Conservation (phyloP, 1,140 invertebrate genomes). For the Hypothenemus hampei region DNA sequence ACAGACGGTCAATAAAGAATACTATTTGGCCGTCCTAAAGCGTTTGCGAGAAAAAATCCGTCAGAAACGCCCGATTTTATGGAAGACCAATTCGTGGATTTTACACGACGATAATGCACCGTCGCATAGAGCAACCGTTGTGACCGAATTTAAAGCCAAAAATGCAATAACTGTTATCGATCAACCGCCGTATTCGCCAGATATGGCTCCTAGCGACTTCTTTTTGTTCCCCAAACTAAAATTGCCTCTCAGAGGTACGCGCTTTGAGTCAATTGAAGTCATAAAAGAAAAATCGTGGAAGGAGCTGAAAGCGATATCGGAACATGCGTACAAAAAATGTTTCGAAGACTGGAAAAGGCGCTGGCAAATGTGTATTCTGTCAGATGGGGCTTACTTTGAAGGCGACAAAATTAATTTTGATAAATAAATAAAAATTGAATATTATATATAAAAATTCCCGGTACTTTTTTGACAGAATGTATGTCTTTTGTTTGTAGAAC, state of each 20-base stretch:
- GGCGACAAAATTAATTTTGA: too few relatives aligned
- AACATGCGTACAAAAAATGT: too few relatives aligned
- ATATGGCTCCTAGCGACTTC: not conserved
- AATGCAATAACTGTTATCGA: not conserved
- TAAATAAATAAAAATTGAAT: too few relatives aligned
- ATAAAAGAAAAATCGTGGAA: too few relatives aligned
- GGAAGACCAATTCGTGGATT: not conserved
- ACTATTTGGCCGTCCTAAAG: not conserved
- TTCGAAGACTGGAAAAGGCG: too few relatives aligned
- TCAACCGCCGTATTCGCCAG: not conserved
- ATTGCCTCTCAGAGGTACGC: too few relatives aligned
- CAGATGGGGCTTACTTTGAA: too few relatives aligned
- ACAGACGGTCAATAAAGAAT: not conserved
- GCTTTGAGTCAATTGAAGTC: too few relatives aligned
- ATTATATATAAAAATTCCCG: not conserved
- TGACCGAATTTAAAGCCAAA: not conserved
- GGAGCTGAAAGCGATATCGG: too few relatives aligned
- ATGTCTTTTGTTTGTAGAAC: constrained; percentile 12
- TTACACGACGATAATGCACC: not conserved
- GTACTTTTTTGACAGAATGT: not conserved
- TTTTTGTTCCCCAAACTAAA: not conserved
- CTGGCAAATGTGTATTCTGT: too few relatives aligned
- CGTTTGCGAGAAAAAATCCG: not conserved
- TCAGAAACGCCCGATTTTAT: not conserved
- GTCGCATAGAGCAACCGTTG: not conserved